Conservation (phyloP, 2,113 vertebrate genomes). For the Acanthisitta chloris region DNA sequence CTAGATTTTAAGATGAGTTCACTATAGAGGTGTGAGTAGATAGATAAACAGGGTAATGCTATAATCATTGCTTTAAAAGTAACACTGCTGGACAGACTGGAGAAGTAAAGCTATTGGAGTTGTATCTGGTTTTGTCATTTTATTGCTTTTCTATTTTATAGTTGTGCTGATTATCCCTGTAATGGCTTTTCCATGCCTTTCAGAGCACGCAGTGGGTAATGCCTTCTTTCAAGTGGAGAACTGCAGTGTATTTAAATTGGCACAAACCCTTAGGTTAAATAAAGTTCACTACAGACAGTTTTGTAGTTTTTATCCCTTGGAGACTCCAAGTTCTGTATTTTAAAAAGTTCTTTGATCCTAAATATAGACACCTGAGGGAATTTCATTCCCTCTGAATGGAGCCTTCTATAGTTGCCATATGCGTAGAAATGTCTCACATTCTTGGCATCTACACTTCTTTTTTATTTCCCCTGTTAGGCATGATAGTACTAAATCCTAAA, state of each 20-base stretch:
- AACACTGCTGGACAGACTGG: conserved; percentile 19
- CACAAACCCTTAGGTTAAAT: conserved; percentile 70
- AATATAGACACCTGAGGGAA: conserved; percentile 71
- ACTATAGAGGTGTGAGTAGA: not conserved
- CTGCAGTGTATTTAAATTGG: conserved; percentile 78
- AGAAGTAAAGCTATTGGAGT: conserved; percentile 48
- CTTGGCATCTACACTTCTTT: conserved; percentile 39
- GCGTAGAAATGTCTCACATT: conserved; percentile 55
- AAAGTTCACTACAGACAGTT: conserved; percentile 75
- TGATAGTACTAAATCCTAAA: conserved; percentile 32
- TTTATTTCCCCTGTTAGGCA: conserved; percentile 19
- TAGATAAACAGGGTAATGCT: conserved; percentile 24
- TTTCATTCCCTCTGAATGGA: conserved; percentile 64
- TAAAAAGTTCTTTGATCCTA: conserved; percentile 77
- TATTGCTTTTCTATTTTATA: conserved; percentile 72
- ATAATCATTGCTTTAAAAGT: conserved; percentile 49
- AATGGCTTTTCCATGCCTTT: conserved; percentile 84
- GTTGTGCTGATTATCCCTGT: conserved; percentile 73
- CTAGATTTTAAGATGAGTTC: not conserved
- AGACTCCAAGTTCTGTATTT: conserved; percentile 68
- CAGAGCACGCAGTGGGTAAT: conserved; percentile 63
- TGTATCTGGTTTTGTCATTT: conserved; percentile 79
- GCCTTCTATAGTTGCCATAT: conserved; percentile 60
- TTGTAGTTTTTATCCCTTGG: conserved; percentile 69
- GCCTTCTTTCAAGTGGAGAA: conserved; percentile 65